A percentile compares a stretch with the other conserved stretches of the same genome.
These are phyloP conservation scores for Synanthedon andrenaeformis DNA, from an alignment of 2,888 invertebrate species.

Conservation along the genomic window DNA sequence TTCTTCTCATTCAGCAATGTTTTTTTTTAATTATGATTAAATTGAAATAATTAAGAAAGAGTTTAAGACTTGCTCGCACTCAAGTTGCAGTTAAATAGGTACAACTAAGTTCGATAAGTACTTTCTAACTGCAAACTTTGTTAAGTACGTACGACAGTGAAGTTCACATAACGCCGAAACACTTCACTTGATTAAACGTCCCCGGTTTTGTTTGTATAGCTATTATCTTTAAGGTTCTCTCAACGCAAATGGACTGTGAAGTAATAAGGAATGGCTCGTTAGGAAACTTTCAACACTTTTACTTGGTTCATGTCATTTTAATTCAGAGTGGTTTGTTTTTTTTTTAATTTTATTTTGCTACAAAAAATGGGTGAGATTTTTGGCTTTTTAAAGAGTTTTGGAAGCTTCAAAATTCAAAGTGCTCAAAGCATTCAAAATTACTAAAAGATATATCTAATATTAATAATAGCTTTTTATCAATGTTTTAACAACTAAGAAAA, in stretches of 20 bases:
- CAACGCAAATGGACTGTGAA: not conserved
- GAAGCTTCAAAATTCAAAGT: too few species aligned
- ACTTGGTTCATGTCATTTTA: too few species aligned
- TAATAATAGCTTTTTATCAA: too few species aligned
- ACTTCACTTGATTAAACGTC: not conserved
- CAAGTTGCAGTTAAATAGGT: not conserved
- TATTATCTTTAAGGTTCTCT: not conserved
- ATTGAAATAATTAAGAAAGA: not conserved
- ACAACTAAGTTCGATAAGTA: not conserved
- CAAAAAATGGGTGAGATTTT: too few species aligned
- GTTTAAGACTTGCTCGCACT: not conserved
- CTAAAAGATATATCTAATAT: too few species aligned
- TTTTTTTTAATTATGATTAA: too few species aligned
- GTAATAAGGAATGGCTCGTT: not conserved
- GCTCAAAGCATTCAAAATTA: too few species aligned
- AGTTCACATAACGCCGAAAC: not conserved
- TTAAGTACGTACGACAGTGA: not conserved
- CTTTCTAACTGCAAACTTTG: not conserved
- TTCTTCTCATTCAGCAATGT: not conserved
- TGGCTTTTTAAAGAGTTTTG: too few species aligned
- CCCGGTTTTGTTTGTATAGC: not conserved
- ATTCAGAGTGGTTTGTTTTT: too few species aligned
- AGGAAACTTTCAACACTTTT: not conserved
- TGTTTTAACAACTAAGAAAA: too few species aligned
- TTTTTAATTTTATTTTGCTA: too few species aligned